Base-by-base conservation (phyloP, 2,888 invertebrate species). In the Amblyjoppa proteus region DNA sequence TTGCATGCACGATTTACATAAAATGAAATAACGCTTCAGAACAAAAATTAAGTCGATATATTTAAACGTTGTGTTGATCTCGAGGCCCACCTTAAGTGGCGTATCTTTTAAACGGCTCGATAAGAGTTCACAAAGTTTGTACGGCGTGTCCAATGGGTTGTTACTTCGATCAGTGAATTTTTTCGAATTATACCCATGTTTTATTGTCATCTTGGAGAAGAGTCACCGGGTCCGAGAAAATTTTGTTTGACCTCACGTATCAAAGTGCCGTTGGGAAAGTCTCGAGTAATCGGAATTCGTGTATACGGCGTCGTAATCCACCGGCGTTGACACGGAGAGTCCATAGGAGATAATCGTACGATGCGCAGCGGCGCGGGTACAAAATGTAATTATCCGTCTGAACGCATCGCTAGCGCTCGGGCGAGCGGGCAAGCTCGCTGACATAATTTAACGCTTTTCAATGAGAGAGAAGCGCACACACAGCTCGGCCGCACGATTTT, bases 381-480 rank as follows among this genome's bases (percentile, higher is more conserved):
- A 79, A 83, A 88, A 86, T 85, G 91, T 88, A 92, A 93, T 93
- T 93, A 93, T 91, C 89, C 90, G 89, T 90, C 88, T 87, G 89
- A 90, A 86, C 89, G 90, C 90, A 91, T 90, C 91, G 89, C 88
- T 89, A 89, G 84, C 89, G 84, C 31, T 76, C 76, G 79, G 64
- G 20, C 73, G 64, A 69, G 86, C 69, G 56, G 61, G 86, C 38
- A 45, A 53, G 64, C 83, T 75, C 34, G 68, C 80, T 80, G 73
- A 88, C 88, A 90, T 91, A 91, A 92, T 93, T 92, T 90, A 91
- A 91, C 87, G 90, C 90, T 92, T 92, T 92, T 92, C 93, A 91
- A 92, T 91, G 89, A 90, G 64, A 77, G 68, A 77, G n/a, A 20
- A 68, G 41, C n/a, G 68, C 41, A 1, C 16, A 25, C 68, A 70